A percentile compares a stretch with the other conserved stretches of the same genome.
These are phyloP conservation scores for Brenthis hecate DNA, from an alignment of 2,888 invertebrate species.

Conservation along the genomic window DNA sequence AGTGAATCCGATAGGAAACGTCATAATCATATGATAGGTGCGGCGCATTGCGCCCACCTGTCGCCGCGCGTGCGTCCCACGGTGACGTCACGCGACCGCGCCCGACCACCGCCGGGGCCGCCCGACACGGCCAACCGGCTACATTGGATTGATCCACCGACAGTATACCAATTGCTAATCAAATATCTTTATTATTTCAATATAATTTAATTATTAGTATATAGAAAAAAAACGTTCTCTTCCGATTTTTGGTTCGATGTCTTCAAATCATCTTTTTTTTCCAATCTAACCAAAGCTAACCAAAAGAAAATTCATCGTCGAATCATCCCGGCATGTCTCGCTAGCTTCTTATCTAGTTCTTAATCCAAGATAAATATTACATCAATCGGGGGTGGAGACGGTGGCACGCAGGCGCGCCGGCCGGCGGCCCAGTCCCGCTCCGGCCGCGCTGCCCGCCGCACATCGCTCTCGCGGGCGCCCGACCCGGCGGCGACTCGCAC, in stretches of 20 bases:
- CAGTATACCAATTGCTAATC: constrained; percentile 57
- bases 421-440: constrained; percentile 73
- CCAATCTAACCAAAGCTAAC: constrained; percentile 4
- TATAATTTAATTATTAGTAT: constrained; percentile 15
- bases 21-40: constrained; percentile 80
- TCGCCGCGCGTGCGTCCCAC: constrained; percentile 79
- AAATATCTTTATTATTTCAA: constrained; percentile 48
- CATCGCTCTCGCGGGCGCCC: constrained; percentile 64
- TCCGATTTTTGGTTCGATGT: background rate
- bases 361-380: constrained; percentile 82
- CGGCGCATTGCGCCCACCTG: constrained; percentile 82
- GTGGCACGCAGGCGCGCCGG: constrained; percentile 48
- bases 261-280: background rate
- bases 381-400: constrained; percentile 74
- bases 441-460: constrained; percentile 74
- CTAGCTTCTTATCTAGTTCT: constrained; percentile 73
- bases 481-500: constrained; percentile 72
- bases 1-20: constrained; percentile 70
- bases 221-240: constrained; percentile 4
- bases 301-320: constrained; percentile 38
- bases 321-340: constrained; percentile 51
- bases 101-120: constrained; percentile 53
- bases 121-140: constrained; percentile 53
- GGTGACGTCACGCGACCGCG: constrained; percentile 67
- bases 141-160: constrained; percentile 69